phyloP scores from a whole-genome alignment of 2,113 vertebrate genomes.

The Carassius auratus region DNA sequence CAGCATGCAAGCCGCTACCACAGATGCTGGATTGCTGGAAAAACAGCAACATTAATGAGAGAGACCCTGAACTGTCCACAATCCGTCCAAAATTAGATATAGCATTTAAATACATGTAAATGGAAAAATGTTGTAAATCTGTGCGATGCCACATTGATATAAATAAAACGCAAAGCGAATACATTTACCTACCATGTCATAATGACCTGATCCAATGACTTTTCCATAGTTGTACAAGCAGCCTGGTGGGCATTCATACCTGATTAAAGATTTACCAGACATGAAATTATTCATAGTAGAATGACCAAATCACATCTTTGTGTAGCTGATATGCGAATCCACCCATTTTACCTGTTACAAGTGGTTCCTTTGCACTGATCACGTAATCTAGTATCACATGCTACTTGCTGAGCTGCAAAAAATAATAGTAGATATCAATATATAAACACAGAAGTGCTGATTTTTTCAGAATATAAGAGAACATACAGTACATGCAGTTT shows the following conservation, averaged over 20 bases:
- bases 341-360: slow-evolving; percentile 86
- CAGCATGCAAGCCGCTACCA: slow-evolving; percentile 89
- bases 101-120: not conserved
- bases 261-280: slow-evolving; percentile 59
- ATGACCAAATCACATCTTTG: not conserved
- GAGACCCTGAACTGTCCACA: not conserved
- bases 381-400: slow-evolving; percentile 92
- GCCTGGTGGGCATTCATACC: slow-evolving; percentile 95
- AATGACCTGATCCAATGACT: slow-evolving; percentile 92
- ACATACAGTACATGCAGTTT: not conserved
- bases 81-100: not conserved
- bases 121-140: not conserved
- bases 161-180: not conserved
- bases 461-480: not conserved
- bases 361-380: slow-evolving; percentile 98
- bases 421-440: not conserved
- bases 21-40: slow-evolving; percentile 96
- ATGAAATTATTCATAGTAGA: not conserved
- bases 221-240: slow-evolving; percentile 87
- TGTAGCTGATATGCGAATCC: not conserved
- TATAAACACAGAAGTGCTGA: not conserved
- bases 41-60: slow-evolving; percentile 14
- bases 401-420: slow-evolving; percentile 88
- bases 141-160: not conserved
- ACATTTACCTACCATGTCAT: slow-evolving; percentile 88